Evolutionary conservation across 2,888 invertebrate species (phyloP).

Genomic region (Mechanitis mazaeus): DNA sequence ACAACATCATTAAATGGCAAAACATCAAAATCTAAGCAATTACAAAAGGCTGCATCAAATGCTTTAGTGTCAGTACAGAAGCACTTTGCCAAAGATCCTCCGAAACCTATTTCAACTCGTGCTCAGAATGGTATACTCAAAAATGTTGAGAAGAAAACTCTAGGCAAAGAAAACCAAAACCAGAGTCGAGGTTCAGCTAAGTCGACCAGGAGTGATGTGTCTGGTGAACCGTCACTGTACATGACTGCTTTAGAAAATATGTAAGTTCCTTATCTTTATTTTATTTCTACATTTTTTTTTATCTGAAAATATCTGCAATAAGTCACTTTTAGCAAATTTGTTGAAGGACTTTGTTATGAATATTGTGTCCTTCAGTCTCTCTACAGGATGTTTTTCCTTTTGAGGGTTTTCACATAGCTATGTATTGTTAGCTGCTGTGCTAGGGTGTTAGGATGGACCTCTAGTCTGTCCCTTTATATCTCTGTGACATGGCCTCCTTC

Average conservation of each 20-base stretch:
- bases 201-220: slow-evolving; percentile 79
- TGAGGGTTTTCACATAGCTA: too few species aligned
- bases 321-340: too few species aligned
- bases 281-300: too few species aligned
- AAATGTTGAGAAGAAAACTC: slow-evolving; percentile 53
- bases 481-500: too few species aligned
- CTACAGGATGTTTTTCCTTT: too few species aligned
- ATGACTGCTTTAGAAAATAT: slow-evolving; percentile 85
- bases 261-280: slow-evolving; percentile 59
- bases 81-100: slow-evolving; percentile 60
- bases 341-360: too few species aligned
- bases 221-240: slow-evolving; percentile 86
- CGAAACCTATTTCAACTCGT: slow-evolving; percentile 51
- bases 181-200: slow-evolving; percentile 57
- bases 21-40: slow-evolving; percentile 66
- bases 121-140: slow-evolving; percentile 67
- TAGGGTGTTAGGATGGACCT: too few species aligned
- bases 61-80: slow-evolving; percentile 62
- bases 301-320: too few species aligned
- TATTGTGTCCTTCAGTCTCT: too few species aligned
- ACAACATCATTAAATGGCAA: slow-evolving; percentile 52
- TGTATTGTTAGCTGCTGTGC: too few species aligned
- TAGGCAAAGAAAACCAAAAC: slow-evolving; percentile 52
- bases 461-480: too few species aligned
- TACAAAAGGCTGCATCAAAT: slow-evolving; percentile 58